Evolutionary conservation across 30 jellyfish, hydroid and myxozoan genomes (phyloP), one percentile per base, ranked within the genome.

Genomic region (Morbakka virulenta): DNA sequence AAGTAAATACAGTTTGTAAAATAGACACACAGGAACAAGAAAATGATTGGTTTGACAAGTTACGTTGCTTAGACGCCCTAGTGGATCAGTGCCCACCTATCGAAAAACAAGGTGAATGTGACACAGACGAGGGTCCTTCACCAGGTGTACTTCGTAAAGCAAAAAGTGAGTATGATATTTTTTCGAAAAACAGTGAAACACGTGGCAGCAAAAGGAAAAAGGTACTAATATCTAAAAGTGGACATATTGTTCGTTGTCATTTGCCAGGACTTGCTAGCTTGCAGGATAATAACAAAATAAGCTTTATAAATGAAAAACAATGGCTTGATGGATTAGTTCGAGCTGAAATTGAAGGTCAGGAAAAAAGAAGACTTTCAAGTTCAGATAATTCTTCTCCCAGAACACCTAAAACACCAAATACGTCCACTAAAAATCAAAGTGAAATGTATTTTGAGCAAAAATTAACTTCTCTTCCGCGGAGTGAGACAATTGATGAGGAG

Each of bases 291-390:
- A 62, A 81, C 17, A 69, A 52, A 32, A 25, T 69, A 26, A 53
- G 81, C 13, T 81, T 29, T 32, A 85, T 81, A 0, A 85, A 70
- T 21, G 93, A 81, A 47, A 69, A 85, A 26, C 85, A 81, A 29
- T 81, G 93, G 93, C 93, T 81, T 21, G 85, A 81, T 48, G 64
- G 76, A 3, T 67, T 81, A 0, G 85, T 81, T 3, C 61, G 41
- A 36, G 41, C 65, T 14, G 93, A 81, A 70, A 74, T 81, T 4
- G 93, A 81, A 41, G 73, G 68, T 0, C 36, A 36, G 14, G 79
- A 81, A 9, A 4, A 62, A 41, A 57, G 74, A 41, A 63, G 81
- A 17, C 61, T 61, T 22, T 6, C 12, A 31, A 30, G 24, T 3
- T 29, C 26, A 49, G 69, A 64, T n/a, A 79, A 76, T 17, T 71